Evolutionary conservation across 2,888 invertebrate species (phyloP), one percentile per base, ranked within the genome.

Genomic region (Frankliniella intonsa): DNA sequence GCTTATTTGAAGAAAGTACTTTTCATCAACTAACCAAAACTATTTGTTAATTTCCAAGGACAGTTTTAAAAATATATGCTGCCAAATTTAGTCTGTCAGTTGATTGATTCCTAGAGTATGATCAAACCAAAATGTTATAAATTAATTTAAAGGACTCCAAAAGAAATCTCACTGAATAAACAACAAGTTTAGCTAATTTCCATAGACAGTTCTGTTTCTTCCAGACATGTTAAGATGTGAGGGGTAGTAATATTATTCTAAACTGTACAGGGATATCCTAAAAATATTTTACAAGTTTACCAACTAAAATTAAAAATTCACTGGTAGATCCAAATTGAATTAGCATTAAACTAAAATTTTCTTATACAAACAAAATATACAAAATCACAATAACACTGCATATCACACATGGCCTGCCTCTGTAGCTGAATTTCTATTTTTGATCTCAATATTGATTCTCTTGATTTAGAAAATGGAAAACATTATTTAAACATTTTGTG

Each of bases 161-260:
- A 38, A 38, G 38, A 38, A 5, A 38, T 38, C 38, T 55, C 22
- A 22, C 69, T 69, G 69, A 69, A 69, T 22, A 69, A 69, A 69
- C 69, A 69, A 22, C 38, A 38, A 38, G 38, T 38, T 38, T 69
- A 69, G 22, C 69, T 22, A 10, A 69, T 22, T 69, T 22, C 22
- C 22, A 69, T 69, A 22, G 9, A 69, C 69, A 69, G 9, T n/a
- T 69, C 69, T 69, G 3, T 22, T 22, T 22, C 8, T 8, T 69
- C 11, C 69, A 22, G 69, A 22, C 69, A 22, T 69, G 69, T 69
- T 69, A 69, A 69, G 22, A 8, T 69, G 22, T n/a, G 69, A 69
- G 69, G 69, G 69, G 69, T 69, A n/a, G 69, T 69, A 22, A 69
- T 22, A 69, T 69, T 69, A 69, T 69, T 69, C 69, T 69, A 69